phyloP scores from a whole-genome alignment of 2,888 invertebrate species.

The Antheraea yamamai region DNA sequence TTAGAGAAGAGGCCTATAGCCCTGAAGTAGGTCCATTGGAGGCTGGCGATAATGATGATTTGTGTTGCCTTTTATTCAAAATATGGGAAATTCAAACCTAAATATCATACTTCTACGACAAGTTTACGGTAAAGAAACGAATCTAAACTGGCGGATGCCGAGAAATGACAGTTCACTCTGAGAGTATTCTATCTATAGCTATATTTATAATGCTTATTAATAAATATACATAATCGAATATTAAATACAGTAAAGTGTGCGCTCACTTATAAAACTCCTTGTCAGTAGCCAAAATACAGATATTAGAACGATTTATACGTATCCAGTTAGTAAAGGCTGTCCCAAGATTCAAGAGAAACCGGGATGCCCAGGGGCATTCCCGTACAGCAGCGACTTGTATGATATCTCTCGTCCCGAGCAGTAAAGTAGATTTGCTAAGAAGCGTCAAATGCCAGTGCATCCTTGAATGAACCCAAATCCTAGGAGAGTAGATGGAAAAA shows the following conservation, averaged over 20 bases:
- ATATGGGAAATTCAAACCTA: too few species aligned
- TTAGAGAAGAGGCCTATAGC: too few species aligned
- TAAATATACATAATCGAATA: background rate
- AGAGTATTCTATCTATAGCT: background rate
- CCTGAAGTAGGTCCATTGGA: too few species aligned
- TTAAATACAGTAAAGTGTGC: background rate
- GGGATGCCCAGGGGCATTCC: conserved; percentile 66
- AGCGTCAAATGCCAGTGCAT: conserved; percentile 61
- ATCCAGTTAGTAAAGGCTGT: conserved; percentile 60
- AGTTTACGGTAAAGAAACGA: too few species aligned
- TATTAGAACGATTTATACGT: conserved; percentile 45
- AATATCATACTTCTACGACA: too few species aligned
- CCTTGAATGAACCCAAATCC: conserved; percentile 67
- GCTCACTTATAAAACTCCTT: conserved; percentile 57
- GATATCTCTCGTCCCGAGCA: conserved; percentile 59
- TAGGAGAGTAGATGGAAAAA: conserved; percentile 32
- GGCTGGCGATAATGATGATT: too few species aligned
- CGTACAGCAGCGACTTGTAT: conserved; percentile 54
- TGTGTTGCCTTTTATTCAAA: too few species aligned
- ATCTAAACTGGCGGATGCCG: too few species aligned
- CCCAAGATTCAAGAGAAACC: conserved; percentile 54
- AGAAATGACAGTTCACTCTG: background rate
- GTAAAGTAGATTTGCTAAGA: conserved; percentile 58
- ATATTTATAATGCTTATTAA: background rate
- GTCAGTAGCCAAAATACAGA: conserved; percentile 39